Evolutionary conservation across 1,140 invertebrate genomes (phyloP), one percentile per base, ranked within the genome.

Genomic region (Agraylea sexmaculata): DNA sequence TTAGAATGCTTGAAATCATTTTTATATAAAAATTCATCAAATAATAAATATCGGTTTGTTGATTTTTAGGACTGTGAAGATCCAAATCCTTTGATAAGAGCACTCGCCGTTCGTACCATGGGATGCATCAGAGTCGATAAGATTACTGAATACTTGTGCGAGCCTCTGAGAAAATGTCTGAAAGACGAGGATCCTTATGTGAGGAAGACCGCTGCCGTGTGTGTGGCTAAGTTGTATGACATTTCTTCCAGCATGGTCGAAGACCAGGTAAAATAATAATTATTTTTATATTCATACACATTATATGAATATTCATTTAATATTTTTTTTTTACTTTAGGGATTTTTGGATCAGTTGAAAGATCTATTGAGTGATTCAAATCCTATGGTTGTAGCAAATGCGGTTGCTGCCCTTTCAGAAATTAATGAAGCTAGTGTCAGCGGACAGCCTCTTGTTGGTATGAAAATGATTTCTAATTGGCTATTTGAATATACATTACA

Each of bases 321-420:
- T 27, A 27, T 27, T 27, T 8, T 27, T 8, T 27, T 8, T 36
- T 49, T 54, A 5, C 87, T n/a, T n/a, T n/a, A 99, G 73, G 96
- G 95, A 10, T 99, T 99, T 62, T 70, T 99, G 25, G 95, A 99
- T 64, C 87, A 95, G 51, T 66, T 99, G 10, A 94, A 93, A 60
- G 95, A 99, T 66, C 67, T 99, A 22, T 64, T 99, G 6, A 96
- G 91, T 16, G 96, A 99, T 66, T 98, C 94, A 0, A 99, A 99
- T 71, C 96, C 96, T n/a, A 99, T 99, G 96, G 95, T 98, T 17
- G 94, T 99, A 12, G 95, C 96, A 11, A 99, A 99, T 70, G 95
- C 96, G 3, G 96, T 99, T 0, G 96, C 95, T 20, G 93, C 96
- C 3, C 73, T 99, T 2, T 94, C 92, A 1, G 96, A 99, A 68